A percentile compares a stretch with the other conserved stretches of the same genome.
Evolutionary conservation across 2,888 invertebrate genomes (phyloP).

Genomic region (Orthonevra nobilis): DNA sequence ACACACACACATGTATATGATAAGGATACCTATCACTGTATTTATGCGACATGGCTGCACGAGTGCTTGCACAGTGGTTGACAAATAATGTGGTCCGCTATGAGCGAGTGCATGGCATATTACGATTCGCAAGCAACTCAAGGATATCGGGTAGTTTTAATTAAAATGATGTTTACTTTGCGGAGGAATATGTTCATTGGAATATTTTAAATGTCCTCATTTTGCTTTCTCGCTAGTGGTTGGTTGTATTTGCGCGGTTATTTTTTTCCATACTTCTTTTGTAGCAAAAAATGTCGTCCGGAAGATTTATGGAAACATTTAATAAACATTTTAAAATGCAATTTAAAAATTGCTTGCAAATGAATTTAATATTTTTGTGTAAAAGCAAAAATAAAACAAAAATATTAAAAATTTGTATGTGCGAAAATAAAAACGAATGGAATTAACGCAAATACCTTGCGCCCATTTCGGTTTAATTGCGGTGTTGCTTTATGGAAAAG

Average conservation of each 20-base stretch:
- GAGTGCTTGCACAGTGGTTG: conserved; percentile 38
- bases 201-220: conserved; percentile 68
- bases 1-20: background rate
- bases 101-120: conserved; percentile 46
- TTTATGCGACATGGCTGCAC: conserved; percentile 31
- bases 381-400: conserved; percentile 3
- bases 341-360: conserved; percentile 53
- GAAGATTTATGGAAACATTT: conserved; percentile 67
- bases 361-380: conserved; percentile 37
- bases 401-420: too few relatives aligned
- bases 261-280: too few relatives aligned
- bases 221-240: conserved; percentile 32
- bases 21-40: conserved; percentile 48
- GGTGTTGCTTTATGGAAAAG: conserved; percentile 6
- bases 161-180: conserved; percentile 70
- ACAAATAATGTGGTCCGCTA: conserved; percentile 53
- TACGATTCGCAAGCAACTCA: conserved; percentile 57
- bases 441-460: conserved; percentile 56
- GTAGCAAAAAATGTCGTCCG: conserved; percentile 16
- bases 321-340: conserved; percentile 64
- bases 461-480: conserved; percentile 60
- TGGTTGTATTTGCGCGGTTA: conserved; percentile 12
- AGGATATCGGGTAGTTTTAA: conserved; percentile 69
- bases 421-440: conserved; percentile 56
- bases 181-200: conserved; percentile 68